phyloP scores from a whole-genome alignment of 2,797 vertebrate species.

The Phalanger gymnotis region DNA sequence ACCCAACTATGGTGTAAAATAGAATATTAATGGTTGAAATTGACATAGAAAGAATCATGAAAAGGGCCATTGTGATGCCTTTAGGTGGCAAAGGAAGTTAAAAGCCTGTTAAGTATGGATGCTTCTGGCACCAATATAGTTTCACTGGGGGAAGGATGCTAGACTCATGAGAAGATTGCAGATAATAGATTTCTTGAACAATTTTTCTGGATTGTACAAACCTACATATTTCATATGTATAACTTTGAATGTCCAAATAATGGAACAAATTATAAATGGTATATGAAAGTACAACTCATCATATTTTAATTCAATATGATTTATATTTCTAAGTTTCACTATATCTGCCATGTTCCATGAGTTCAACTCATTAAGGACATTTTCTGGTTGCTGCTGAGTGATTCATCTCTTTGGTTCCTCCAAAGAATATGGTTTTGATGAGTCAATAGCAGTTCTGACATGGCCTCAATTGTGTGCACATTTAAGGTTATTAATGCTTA shows the following conservation, averaged over 20 bases:
- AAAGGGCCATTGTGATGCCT: not conserved
- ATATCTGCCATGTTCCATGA: not conserved
- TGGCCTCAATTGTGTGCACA: slow-evolving; percentile 16
- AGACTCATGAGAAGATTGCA: slow-evolving; percentile 23
- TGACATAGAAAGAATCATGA: not conserved
- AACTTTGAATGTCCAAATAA: slow-evolving; percentile 17
- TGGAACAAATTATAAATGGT: not conserved
- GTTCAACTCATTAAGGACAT: slow-evolving; percentile 27
- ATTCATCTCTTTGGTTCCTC: slow-evolving; percentile 22
- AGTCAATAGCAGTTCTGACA: slow-evolving; percentile 61
- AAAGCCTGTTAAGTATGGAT: not conserved
- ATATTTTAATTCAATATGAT: not conserved
- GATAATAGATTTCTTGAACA: not conserved
- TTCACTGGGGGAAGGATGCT: not conserved
- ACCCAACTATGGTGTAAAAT: not conserved
- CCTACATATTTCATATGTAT: slow-evolving; percentile 13
- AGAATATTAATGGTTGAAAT: not conserved
- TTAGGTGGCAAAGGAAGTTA: slow-evolving; percentile 4
- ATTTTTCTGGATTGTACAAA: slow-evolving; percentile 41
- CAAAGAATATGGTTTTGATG: slow-evolving; percentile 66
- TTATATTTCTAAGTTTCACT: slow-evolving; percentile 26
- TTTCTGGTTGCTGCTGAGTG: slow-evolving; percentile 56
- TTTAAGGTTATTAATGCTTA: slow-evolving; percentile 36
- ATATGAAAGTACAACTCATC: slow-evolving; percentile 30
- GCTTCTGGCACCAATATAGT: slow-evolving; percentile 13